phyloP scores from a whole-genome alignment of 2,797 vertebrate genomes.

The Myioborus melanocephalus region DNA sequence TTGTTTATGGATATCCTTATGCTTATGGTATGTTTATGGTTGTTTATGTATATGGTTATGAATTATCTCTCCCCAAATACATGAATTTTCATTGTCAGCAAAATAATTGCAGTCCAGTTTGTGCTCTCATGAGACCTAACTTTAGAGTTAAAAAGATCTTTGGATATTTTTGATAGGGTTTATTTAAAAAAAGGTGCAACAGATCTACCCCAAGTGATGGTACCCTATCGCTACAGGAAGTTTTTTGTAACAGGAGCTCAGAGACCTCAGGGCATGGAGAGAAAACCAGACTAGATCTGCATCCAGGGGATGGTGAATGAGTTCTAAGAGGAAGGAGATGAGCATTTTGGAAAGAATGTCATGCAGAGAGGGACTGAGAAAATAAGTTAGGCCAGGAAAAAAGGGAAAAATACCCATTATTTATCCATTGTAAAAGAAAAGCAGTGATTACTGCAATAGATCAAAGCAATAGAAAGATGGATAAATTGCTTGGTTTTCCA shows the following conservation, averaged over 20 bases:
- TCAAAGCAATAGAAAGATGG: neutral
- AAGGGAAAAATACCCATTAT: neutral
- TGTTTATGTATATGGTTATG: neutral
- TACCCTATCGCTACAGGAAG: neutral
- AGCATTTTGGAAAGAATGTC: neutral
- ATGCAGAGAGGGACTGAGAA: neutral
- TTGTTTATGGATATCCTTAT: neutral
- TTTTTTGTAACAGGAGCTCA: neutral
- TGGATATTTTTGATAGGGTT: neutral
- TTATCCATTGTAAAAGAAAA: neutral
- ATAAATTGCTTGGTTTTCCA: neutral
- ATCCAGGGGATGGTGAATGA: neutral
- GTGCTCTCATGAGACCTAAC: fast-evolving
- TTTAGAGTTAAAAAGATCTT: neutral
- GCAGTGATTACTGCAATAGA: neutral
- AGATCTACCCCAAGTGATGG: neutral
- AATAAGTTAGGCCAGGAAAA: neutral
- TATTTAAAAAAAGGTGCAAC: neutral
- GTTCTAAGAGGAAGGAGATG: neutral
- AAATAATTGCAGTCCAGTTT: neutral
- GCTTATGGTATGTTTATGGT: no score
- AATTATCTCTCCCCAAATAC: neutral
- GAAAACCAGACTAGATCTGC: neutral
- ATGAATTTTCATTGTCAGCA: neutral
- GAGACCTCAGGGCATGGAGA: neutral